phyloP scores from a whole-genome alignment of 2,113 vertebrate genomes.

The Melanostigma gelatinosum region DNA sequence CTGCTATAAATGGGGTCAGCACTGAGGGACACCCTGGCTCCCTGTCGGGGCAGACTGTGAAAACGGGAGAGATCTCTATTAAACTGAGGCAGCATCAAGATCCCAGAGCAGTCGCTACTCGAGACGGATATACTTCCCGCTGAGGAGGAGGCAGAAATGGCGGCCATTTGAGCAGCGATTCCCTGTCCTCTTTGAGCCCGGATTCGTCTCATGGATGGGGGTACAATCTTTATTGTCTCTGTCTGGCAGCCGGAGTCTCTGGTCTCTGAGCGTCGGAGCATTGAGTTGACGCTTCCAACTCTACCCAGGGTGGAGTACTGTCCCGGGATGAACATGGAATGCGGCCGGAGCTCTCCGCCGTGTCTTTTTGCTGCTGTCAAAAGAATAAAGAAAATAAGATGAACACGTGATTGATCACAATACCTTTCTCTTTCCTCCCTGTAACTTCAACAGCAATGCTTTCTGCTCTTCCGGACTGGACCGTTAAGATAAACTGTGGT shows the following conservation, averaged over 20 bases:
- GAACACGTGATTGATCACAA: conserved; percentile 19
- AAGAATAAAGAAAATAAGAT: conserved; percentile 59
- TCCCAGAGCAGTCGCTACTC: conserved; percentile 84
- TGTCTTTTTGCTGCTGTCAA: conserved; percentile 81
- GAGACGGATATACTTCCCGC: conserved; percentile 90
- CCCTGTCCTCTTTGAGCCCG: conserved; percentile 94
- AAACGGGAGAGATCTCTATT: conserved; percentile 85
- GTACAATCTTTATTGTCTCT: conserved; percentile 91
- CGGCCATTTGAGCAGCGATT: conserved; percentile 95
- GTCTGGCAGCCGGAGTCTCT: conserved; percentile 96
- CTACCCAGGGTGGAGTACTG: conserved; percentile 89
- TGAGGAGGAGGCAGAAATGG: conserved; percentile 90
- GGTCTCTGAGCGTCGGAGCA: conserved; percentile 83
- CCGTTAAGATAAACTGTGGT: conserved; percentile 54
- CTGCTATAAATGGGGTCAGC: conserved; percentile 85
- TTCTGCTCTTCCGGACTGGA: conserved; percentile 29
- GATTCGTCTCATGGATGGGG: conserved; percentile 95
- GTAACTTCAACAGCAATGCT: conserved; percentile 16
- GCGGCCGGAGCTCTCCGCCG: conserved; percentile 85
- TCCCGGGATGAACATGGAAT: conserved; percentile 89
- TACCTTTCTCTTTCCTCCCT: background rate
- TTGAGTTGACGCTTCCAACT: conserved; percentile 82
- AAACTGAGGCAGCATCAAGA: conserved; percentile 81
- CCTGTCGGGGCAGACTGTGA: conserved; percentile 92
- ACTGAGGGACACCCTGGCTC: conserved; percentile 86